Evolutionary conservation across 2,888 invertebrate species (phyloP), one percentile per base, ranked within the genome.

Genomic region (Drosophila trichaetosa): DNA sequence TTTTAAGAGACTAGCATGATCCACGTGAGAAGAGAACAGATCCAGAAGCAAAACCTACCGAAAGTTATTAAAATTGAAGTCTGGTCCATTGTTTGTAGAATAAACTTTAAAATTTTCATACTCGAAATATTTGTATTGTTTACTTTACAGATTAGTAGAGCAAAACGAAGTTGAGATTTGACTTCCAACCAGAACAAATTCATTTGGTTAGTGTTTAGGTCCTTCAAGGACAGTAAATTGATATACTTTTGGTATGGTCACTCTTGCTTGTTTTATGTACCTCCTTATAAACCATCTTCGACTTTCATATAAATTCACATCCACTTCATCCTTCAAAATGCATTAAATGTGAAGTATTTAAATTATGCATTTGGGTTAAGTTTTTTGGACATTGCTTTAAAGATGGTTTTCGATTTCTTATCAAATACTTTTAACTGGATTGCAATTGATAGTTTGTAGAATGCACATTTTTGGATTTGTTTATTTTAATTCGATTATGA

Each of bases 161-260:
- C 33, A 33, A 33, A 33, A 33, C 33, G 33, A 33, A 40, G 1
- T 40, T 40, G 4, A 40, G n/a, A n/a, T n/a, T n/a, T n/a, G 8
- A 40, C 40, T 3, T 38, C 0, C 38, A 18, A 38, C 18, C 36
- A 18, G 18, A 0, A 31, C 33, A 33, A 33, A 10, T 0, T 33
- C 10, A 33, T 0, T 33, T 33, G 31, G 31, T 10, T 33, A 33
- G 10, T 4, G 0, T 8, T 10, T 8, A 0, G 18, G 8, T 3
- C 8, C 31, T 18, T 38, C 38, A 7, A 1, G 10, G n/a, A n/a
- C 10, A n/a, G 10, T n/a, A 5, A 40, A 42, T 42, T 21, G 0
- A 21, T 42, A 5, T 42, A 42, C 21, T 21, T 42, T 42, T 21
- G 21, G 5, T 5, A 42, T 5, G 2, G 11, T 0, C 11, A 21